A percentile compares a stretch with the other conserved stretches of the same genome.
Evolutionary conservation across 2,797 vertebrate species (phyloP).

Genomic region (Megalops cyprinoides): DNA sequence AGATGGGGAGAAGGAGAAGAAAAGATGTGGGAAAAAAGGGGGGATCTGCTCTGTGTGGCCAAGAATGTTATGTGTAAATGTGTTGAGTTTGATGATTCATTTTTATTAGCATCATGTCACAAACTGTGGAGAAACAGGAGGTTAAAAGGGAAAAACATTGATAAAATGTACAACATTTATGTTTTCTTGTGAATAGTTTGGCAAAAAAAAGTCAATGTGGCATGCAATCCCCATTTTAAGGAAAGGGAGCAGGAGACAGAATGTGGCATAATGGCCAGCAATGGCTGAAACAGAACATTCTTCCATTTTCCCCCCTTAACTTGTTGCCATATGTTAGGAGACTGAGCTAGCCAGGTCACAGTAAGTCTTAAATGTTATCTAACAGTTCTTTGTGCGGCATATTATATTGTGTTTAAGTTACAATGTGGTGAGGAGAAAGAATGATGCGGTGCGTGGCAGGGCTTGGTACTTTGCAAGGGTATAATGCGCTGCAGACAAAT

Average conservation of each 20-base stretch:
- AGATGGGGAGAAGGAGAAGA: conserved; percentile 13
- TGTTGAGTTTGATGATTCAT: conserved; percentile 43
- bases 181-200: background rate
- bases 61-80: conserved; percentile 46
- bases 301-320: conserved; percentile 41
- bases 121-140: background rate
- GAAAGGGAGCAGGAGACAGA: conserved; percentile 34
- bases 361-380: conserved; percentile 48
- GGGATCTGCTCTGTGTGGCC: conserved; percentile 34
- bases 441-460: conserved; percentile 49
- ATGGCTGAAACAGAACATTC: conserved; percentile 23
- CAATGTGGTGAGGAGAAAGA: conserved; percentile 49
- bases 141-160: background rate
- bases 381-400: conserved; percentile 45
- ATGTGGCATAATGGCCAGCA: conserved; percentile 7
- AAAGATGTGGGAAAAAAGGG: background rate
- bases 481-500: conserved; percentile 69
- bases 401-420: conserved; percentile 57
- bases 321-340: conserved; percentile 41
- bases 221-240: conserved; percentile 33
- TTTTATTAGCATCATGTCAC: background rate
- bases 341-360: conserved; percentile 29
- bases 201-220: no score
- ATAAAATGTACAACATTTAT: background rate
- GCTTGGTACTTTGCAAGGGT: conserved; percentile 52